Base-by-base conservation (phyloP, 1,140 invertebrate species). In the Aphelinus certus region DNA sequence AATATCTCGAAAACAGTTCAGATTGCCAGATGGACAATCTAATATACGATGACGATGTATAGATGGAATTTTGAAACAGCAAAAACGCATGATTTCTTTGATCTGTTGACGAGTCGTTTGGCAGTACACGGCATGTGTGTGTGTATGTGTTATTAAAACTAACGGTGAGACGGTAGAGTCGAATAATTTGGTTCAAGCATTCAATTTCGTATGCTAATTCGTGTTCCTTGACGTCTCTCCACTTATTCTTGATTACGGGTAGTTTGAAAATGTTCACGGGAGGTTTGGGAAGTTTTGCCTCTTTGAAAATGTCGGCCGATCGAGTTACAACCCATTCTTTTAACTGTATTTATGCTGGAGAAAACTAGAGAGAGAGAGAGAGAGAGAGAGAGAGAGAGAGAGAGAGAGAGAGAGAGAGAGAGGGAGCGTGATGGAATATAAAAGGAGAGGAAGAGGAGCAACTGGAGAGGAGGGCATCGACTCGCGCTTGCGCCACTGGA, bases 391-490 rank as follows among this genome's bases (percentile, higher is more conserved):
- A 60, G 26, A 61, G 68, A 61, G 4, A 61, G 51, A 78, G 70
- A 26, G 42, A 60, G 26, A 61, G 68, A 61, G 4, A 61, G 51
- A 78, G 70, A 26, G 26, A 26, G 26, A 26, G 26, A 26, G 26
- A 26, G 26, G 26, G 26, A 26, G 26, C 26, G 26, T 71, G 76
- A 68, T 10, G 47, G 26, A 26, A 26, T 26, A 26, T 26, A 26
- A 66, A 68, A 73, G 57, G 71, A 79, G 57, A 67, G 73, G 73
- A 70, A 70, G 43, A 65, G 78, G 63, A 9, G 4, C 51, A 6
- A 53, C 9, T 53, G 51, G 51, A 57, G 26, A 26, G 56, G 9
- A 5, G 45, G 7, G 47, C 6, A 3, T 46, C 2, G 9, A 5
- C 46, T 55, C 71, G 65, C 53, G 62, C 69, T 65, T 26, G 26